Evolutionary conservation across 92 coral and sea anemone species (phyloP), one percentile per base, ranked within the genome.

Genomic region (Siderastrea siderea): DNA sequence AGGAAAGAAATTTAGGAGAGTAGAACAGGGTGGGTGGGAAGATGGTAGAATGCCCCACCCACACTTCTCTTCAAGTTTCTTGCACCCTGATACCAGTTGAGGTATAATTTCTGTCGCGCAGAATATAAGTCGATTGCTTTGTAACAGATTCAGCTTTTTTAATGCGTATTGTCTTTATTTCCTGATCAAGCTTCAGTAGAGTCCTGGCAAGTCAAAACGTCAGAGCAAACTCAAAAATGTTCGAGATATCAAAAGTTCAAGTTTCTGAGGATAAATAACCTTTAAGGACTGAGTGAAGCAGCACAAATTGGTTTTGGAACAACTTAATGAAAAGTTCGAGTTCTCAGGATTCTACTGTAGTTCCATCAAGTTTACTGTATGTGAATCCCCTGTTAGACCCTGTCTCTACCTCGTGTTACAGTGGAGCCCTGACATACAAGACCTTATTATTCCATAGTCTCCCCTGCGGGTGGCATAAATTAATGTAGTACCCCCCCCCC

Each of bases 61-160:
- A 54, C 38, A 26, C 65, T 47, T 7, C 16, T 51, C 15, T 46
- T 16, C 58, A 47, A 47, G 47, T 48, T 66, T 51, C 50, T 66
- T 80, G 38, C 84, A 19, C 64, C 48, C 57, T 17, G 5, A 63
- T 26, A 64, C 60, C 71, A 61, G 70, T 47, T 71, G 47, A 77
- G 64, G 51, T 45, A 60, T 52, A 64, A 49, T 47, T 45, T 47
- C 12, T 45, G 77, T 68, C 69, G 65, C 62, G 62, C 54, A 47
- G 9, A 49, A 68, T 38, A 80, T 38, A 52, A 68, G 26, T 68
- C 47, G 48, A 5, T 78, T 47, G 13, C 55, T 59, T 78, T 78
- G 57, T 60, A 78, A 38, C 38, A 78, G 44, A 14, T 78, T 14
- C 15, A 16, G 14, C 54, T 48, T 78, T 60, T 61, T 61, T 47